Evolutionary conservation across 2,797 vertebrate species (phyloP), one percentile per base, ranked within the genome.

Genomic region (Sebastes itinus): DNA sequence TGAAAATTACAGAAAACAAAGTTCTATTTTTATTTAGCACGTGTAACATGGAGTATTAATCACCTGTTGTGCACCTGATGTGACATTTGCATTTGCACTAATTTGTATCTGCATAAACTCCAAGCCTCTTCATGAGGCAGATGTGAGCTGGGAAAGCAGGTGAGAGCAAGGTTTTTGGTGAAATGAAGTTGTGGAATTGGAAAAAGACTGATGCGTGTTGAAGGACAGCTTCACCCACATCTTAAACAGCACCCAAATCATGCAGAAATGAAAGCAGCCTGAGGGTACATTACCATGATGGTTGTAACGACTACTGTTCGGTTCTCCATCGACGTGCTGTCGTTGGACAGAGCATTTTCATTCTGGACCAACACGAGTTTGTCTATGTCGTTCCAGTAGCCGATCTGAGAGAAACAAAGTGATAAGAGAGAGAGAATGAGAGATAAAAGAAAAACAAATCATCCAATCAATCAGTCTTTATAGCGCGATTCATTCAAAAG

Each of bases 361-460:
- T 97, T 98, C 91, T 99, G 98, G 88, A 99, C 97, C 89, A 99
- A 90, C 86, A 99, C 98, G 77, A 99, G 94, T 92, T 99, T 99
- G 95, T 99, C 98, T 88, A 97, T 97, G 89, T 99, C 98, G 0
- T 99, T 99, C 98, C 98, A 99, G 94, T 99, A 99, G 76, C 98
- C 98, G 81, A 99, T 98, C 98, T 99, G 91, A 78, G 32, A 67
- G 82, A 81, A 65, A 71, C 4, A 79, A 14, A 76, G 58, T 18
- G 25, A 61, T 5, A 54, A 16, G 10, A 78, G 65, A 78, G 65
- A n/a, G 18, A 52, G 12, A 52, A 42, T 33, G 32, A 38, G 33
- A 25, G 7, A 76, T n/a, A 54, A 20, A 49, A 62, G 12, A 10
- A 65, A 73, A 54, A 30, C 6, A 30, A 14, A 52, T 20, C 10